Evolutionary conservation across 2,113 vertebrate genomes (phyloP).

Genomic region (Heliornis fulica): DNA sequence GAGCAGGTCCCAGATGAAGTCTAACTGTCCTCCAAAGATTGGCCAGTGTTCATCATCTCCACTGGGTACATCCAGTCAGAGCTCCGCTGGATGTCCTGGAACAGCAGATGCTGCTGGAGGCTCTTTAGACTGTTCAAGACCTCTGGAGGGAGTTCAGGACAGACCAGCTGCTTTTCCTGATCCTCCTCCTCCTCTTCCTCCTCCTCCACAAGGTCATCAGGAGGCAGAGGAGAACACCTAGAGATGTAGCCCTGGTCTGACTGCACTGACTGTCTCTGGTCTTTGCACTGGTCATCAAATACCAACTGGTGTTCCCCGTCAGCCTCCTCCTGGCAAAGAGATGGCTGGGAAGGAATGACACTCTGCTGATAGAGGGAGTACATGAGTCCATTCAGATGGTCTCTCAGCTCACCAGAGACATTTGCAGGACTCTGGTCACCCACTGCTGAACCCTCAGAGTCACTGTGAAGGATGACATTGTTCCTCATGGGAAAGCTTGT

Average conservation of each 20-base stretch:
- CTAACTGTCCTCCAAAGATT: neutral
- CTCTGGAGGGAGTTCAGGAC: constrained; percentile 47
- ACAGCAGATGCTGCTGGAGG: constrained; percentile 80
- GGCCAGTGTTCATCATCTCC: neutral
- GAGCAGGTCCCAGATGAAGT: neutral
- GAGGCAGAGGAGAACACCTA: constrained; percentile 74
- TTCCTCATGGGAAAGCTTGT: constrained; percentile 25
- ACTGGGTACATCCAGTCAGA: constrained; percentile 24
- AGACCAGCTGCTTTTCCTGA: neutral
- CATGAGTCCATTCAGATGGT: constrained; percentile 46
- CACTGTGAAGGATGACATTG: neutral
- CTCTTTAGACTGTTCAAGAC: constrained; percentile 73
- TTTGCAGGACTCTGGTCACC: neutral
- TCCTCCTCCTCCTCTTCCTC: neutral
- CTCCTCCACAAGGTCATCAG: constrained; percentile 53
- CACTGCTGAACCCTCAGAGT: neutral
- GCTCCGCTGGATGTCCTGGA: constrained; percentile 68
- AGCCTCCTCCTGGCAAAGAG: neutral
- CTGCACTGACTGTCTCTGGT: constrained; percentile 77
- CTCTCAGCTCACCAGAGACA: neutral
- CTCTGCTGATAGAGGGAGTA: constrained; percentile 54
- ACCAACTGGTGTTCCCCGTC: constrained; percentile 44
- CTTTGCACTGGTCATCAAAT: constrained; percentile 52
- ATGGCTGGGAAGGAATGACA: neutral
- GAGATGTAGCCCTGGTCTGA: constrained; percentile 93